Percentiles rank a stretch among this genome's conserved stretches.
phyloP scores from a whole-genome alignment of 2,888 invertebrate genomes.

The Acanthopleura granulata region DNA sequence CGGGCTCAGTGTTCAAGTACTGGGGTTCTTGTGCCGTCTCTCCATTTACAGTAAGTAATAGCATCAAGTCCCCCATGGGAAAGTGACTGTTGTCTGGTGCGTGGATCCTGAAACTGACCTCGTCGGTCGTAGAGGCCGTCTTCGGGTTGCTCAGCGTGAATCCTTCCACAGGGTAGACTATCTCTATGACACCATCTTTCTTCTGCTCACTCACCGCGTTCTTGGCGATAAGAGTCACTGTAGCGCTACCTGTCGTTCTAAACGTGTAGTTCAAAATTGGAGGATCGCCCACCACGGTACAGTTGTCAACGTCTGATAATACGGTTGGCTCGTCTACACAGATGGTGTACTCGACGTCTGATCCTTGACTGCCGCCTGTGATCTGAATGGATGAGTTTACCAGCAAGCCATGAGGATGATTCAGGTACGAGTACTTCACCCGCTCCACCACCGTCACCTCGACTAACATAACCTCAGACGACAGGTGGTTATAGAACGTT shows the following conservation, averaged over 20 bases:
- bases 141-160: background rate
- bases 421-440: background rate
- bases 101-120: background rate
- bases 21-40: background rate
- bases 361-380: background rate
- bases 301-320: background rate
- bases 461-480: background rate
- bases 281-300: background rate
- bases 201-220: background rate
- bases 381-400: background rate
- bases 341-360: background rate
- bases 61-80: background rate
- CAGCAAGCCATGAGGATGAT: background rate
- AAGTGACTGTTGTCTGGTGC: slow-evolving; percentile 1
- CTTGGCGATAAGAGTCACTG: background rate
- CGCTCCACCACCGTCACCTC: background rate
- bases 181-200: background rate
- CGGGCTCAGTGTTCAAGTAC: background rate
- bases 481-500: background rate
- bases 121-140: background rate
- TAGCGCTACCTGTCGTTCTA: background rate
- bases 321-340: background rate
- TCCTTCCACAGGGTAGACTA: background rate
- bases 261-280: background rate
- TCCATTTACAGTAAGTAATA: background rate